Evolutionary conservation across 2,797 vertebrate genomes (phyloP).

Genomic region (Enoplosus armatus): DNA sequence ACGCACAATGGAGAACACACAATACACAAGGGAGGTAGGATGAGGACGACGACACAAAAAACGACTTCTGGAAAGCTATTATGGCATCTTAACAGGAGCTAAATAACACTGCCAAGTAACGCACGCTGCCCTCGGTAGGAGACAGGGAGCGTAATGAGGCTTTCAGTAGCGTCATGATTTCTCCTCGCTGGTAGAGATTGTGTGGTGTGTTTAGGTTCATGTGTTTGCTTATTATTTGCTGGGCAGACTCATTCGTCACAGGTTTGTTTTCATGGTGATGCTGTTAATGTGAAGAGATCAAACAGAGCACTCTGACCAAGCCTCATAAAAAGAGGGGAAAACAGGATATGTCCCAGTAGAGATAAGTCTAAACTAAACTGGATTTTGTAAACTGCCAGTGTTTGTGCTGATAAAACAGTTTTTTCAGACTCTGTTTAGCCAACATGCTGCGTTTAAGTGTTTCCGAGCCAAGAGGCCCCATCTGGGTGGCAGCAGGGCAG

Average conservation of each 20-base stretch:
- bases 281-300: constrained; percentile 71
- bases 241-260: constrained; percentile 22
- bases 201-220: constrained; percentile 37
- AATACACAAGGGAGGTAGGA: constrained; percentile 54
- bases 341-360: constrained; percentile 55
- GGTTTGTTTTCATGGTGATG: constrained; percentile 50
- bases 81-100: constrained; percentile 52
- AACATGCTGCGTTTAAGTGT: constrained; percentile 65
- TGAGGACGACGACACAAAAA: constrained; percentile 55
- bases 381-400: constrained; percentile 50
- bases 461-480: constrained; percentile 66
- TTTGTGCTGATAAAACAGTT: constrained; percentile 64
- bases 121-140: constrained; percentile 37
- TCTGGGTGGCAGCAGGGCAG: constrained; percentile 67
- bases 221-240: constrained; percentile 47
- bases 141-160: constrained; percentile 63
- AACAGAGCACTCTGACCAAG: constrained; percentile 59
- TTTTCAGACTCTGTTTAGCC: constrained; percentile 48
- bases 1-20: constrained; percentile 60
- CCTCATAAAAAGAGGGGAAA: constrained; percentile 73
- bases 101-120: constrained; percentile 44
- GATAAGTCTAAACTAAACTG: constrained; percentile 44
- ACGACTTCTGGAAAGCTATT: constrained; percentile 57
- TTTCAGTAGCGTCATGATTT: constrained; percentile 51
- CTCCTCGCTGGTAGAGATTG: constrained; percentile 26